Percentiles rank a stretch among this genome's conserved stretches.
Evolutionary conservation across 1,140 invertebrate genomes (phyloP).

Genomic region (Euura lappo): DNA sequence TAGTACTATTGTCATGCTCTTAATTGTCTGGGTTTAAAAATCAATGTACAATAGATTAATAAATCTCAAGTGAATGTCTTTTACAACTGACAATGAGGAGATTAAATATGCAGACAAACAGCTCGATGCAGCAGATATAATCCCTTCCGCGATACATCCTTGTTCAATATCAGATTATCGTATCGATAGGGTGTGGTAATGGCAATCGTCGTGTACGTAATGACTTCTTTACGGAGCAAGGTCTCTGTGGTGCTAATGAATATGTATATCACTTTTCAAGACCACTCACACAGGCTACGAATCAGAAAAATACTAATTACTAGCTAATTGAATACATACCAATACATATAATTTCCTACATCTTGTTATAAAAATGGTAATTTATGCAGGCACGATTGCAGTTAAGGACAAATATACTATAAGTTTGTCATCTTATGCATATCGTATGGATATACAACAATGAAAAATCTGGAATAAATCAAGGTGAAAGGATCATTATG

Average conservation of each 20-base stretch:
- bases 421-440: background rate
- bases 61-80: conserved; percentile 5
- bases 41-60: background rate
- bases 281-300: background rate
- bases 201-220: background rate
- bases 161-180: background rate
- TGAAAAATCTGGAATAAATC: background rate
- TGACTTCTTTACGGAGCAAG: background rate
- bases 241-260: background rate
- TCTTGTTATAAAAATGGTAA: too few relatives aligned
- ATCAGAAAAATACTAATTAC: background rate
- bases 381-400: background rate
- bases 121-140: background rate
- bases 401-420: background rate
- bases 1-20: too few relatives aligned
- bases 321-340: too few relatives aligned
- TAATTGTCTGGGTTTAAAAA: too few relatives aligned
- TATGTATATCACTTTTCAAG: background rate
- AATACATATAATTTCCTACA: too few relatives aligned
- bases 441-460: background rate
- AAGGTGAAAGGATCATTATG: background rate
- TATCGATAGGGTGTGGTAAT: background rate
- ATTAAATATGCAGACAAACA: background rate
- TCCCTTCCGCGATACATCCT: background rate
- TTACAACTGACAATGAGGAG: background rate